Evolutionary conservation across 2,888 invertebrate genomes (phyloP).

Genomic region (Acleris holmiana): DNA sequence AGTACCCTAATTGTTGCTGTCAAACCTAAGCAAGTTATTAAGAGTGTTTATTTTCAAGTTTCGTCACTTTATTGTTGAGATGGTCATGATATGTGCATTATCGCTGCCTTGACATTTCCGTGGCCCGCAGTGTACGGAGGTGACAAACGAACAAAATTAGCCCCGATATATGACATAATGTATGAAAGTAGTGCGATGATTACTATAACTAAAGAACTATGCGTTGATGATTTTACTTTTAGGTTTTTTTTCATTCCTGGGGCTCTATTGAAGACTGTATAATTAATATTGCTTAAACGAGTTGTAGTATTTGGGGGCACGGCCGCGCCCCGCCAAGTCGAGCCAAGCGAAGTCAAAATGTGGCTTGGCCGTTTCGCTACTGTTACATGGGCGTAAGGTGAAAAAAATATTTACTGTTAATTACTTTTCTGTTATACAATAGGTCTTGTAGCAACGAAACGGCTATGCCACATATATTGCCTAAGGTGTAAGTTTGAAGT

Average conservation of each 20-base stretch:
- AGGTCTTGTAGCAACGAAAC: no score
- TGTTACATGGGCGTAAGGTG: no score
- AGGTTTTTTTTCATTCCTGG: background rate
- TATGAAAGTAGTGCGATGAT: conserved; percentile 44
- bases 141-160: conserved; percentile 45
- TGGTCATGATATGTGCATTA: conserved; percentile 51
- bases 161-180: conserved; percentile 47
- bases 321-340: no score
- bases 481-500: no score
- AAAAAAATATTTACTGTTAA: no score
- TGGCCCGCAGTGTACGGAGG: conserved; percentile 51
- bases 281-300: no score
- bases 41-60: conserved; percentile 60
- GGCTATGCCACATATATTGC: no score
- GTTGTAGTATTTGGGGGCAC: no score
- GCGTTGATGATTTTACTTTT: conserved; percentile 10
- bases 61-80: conserved; percentile 45
- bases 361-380: no score
- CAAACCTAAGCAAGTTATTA: conserved; percentile 63
- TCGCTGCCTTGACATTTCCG: conserved; percentile 58
- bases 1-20: conserved; percentile 73
- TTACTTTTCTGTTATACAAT: no score
- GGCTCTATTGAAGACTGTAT: no score
- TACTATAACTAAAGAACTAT: conserved; percentile 20
- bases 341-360: no score